These are phyloP conservation scores for Pteropus rufus DNA, from an alignment of 2,797 vertebrate species.

Conservation along the genomic window DNA sequence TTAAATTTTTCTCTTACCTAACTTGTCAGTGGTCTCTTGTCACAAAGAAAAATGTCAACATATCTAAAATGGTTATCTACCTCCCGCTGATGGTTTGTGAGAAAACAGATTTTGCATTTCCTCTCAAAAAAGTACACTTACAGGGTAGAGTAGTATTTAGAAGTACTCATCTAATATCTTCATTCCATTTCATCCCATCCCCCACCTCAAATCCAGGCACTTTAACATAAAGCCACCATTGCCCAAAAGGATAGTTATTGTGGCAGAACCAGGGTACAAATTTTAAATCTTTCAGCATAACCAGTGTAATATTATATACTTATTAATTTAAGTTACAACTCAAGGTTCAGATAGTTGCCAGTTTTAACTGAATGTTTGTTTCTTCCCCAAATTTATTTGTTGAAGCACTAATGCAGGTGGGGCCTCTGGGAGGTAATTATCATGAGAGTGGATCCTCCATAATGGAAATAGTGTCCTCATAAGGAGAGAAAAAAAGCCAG, in stretches of 20 bases:
- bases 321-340: background rate
- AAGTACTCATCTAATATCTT: background rate
- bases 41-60: slow-evolving; percentile 13
- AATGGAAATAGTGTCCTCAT: background rate
- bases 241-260: background rate
- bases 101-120: background rate
- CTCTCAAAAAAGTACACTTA: background rate
- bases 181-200: background rate
- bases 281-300: background rate
- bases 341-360: background rate
- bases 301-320: background rate
- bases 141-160: background rate
- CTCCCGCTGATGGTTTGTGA: background rate
- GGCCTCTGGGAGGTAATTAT: background rate
- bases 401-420: background rate
- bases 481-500: background rate
- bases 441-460: background rate
- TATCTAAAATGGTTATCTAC: slow-evolving; percentile 6
- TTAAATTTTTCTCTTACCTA: slow-evolving; percentile 26
- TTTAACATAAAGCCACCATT: background rate
- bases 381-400: background rate
- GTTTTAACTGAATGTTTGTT: background rate
- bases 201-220: background rate
- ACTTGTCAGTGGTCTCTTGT: background rate
- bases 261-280: background rate